Evolutionary conservation across 2,113 vertebrate species (phyloP).

Genomic region (Psophia crepitans): DNA sequence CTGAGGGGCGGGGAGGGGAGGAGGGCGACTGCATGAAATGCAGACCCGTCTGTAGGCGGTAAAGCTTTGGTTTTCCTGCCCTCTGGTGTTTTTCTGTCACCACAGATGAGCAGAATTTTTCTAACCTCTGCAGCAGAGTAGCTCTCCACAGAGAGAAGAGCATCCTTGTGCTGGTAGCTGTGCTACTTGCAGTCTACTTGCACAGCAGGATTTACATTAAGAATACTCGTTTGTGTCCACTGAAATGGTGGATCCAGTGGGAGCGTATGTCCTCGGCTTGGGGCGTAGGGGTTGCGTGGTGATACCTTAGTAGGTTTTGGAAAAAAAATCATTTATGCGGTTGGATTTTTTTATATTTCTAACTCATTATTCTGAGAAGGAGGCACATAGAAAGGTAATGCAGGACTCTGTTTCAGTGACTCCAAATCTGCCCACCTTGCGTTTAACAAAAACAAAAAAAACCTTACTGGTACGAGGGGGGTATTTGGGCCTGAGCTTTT

Average conservation of each 20-base stretch:
- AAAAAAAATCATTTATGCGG: background rate
- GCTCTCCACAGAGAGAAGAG: background rate
- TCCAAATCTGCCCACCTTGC: background rate
- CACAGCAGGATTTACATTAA: background rate
- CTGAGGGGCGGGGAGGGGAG: background rate
- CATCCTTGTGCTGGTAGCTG: background rate
- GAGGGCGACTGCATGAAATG: background rate
- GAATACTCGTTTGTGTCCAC: background rate
- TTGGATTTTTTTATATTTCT: background rate
- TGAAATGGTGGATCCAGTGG: background rate
- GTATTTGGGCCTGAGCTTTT: background rate
- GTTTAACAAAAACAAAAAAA: background rate
- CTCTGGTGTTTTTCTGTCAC: background rate
- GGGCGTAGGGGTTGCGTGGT: background rate
- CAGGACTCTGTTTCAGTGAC: background rate
- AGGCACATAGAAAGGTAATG: background rate
- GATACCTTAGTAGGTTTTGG: background rate
- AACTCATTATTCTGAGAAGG: background rate
- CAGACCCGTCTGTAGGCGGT: background rate
- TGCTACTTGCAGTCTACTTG: background rate
- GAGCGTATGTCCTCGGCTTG: rapidly evolving
- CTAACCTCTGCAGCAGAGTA: background rate
- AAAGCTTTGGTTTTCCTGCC: background rate
- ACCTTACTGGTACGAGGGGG: background rate
- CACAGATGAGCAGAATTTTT: background rate